Percentiles rank a stretch among this genome's conserved stretches.
phyloP scores from a whole-genome alignment of 2,797 vertebrate species.

The Meriones psammophilus region DNA sequence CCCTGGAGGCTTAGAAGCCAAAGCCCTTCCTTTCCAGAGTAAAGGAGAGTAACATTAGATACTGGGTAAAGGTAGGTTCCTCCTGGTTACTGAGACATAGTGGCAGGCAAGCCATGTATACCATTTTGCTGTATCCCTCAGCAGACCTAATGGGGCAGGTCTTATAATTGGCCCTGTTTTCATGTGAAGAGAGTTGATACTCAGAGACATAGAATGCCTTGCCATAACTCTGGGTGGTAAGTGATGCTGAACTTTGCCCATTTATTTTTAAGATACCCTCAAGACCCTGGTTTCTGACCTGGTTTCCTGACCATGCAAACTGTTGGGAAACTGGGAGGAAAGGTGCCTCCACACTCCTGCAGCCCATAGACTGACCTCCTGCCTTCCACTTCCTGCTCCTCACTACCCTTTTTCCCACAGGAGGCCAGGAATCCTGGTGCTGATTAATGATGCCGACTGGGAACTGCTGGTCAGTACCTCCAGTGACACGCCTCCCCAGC shows the following conservation, averaged over 20 bases:
- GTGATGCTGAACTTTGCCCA: not conserved
- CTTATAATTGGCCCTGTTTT: not conserved
- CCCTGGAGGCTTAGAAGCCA: not conserved
- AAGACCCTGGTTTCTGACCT: not conserved
- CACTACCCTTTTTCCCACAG: constrained; percentile 87
- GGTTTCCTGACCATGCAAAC: not conserved
- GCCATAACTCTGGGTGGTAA: not conserved
- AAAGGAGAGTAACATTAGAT: not conserved
- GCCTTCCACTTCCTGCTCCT: not conserved
- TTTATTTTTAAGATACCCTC: not conserved
- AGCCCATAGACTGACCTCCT: not conserved
- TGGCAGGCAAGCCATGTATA: not conserved
- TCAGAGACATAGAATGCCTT: not conserved
- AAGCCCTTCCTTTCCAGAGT: not conserved
- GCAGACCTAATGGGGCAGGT: not conserved
- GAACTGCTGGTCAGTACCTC: constrained; percentile 96
- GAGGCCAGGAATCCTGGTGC: constrained; percentile 98
- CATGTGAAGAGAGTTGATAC: not conserved
- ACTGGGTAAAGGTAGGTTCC: not conserved
- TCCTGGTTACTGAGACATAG: accelerated
- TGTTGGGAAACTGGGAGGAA: not conserved
- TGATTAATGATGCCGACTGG: constrained; percentile 99
- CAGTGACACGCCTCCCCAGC: not conserved
- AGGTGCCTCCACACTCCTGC: not conserved
- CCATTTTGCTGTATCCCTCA: accelerated